Evolutionary conservation across 2,113 vertebrate species (phyloP).

Genomic region (Gallinago paraguaiae): DNA sequence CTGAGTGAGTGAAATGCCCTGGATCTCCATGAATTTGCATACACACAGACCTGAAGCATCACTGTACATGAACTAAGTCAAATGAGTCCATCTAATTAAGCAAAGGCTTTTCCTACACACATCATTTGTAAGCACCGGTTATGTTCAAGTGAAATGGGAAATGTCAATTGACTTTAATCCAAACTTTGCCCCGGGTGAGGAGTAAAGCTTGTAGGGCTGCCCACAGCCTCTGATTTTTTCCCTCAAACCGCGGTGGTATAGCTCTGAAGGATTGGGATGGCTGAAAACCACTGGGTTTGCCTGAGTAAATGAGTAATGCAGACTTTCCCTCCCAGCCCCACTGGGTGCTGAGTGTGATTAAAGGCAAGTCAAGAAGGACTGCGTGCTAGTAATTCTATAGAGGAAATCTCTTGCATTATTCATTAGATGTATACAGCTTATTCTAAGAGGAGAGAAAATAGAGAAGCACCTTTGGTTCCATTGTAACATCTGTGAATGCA

Average conservation of each 20-base stretch:
- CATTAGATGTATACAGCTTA: neutral
- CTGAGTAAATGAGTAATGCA: neutral
- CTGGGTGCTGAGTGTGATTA: slow-evolving; percentile 39
- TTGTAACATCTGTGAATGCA: slow-evolving; percentile 53
- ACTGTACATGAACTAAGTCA: neutral
- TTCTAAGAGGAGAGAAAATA: slow-evolving; percentile 6
- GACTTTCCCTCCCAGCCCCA: slow-evolving; percentile 7
- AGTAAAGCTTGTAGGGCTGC: neutral
- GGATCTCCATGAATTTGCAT: neutral
- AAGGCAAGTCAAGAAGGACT: slow-evolving; percentile 26
- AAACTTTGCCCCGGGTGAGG: neutral
- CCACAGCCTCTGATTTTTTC: neutral
- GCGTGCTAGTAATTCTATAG: slow-evolving; percentile 32
- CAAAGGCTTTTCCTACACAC: neutral
- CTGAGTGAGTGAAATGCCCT: neutral
- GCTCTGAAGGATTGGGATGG: neutral
- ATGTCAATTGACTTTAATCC: neutral
- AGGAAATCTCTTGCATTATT: slow-evolving; percentile 48
- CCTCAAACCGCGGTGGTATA: neutral
- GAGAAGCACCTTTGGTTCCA: slow-evolving; percentile 37
- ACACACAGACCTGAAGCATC: neutral
- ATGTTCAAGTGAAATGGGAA: neutral
- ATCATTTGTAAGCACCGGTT: neutral
- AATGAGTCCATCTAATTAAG: neutral
- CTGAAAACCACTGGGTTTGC: neutral